Base-by-base conservation (phyloP, 1,140 invertebrate genomes). In the Drosophila persimilis region DNA sequence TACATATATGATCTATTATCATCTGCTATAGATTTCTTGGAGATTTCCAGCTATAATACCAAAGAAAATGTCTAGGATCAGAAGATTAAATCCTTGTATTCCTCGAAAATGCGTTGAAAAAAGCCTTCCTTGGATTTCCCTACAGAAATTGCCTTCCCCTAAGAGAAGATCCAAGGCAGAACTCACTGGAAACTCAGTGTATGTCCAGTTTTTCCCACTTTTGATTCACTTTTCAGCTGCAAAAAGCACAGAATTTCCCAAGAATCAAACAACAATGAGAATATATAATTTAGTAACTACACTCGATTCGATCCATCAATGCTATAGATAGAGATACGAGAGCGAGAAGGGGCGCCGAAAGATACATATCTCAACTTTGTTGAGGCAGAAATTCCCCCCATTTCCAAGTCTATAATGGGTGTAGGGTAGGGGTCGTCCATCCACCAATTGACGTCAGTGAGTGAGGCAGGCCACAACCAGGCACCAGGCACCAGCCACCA, bases 361-460 rank as follows among this genome's bases (percentile, higher is more conserved):
- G n/a, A 67, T 47, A 66, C 63, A 66, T 63, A 43, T 47, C 35
- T 39, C 3, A 39, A 39, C 11, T 39, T 39, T 13, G 11, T 13
- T 39, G 35, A 39, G 35, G 35, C 35, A 5, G 35, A 39, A 39
- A 11, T 50, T 54, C 60, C 52, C 59, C 29, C 20, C 31, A 13
- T 47, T 15, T 13, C 3, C 4, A 39, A 13, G 35, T 39, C 35
- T 39, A 39, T 39, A 39, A 13, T 39, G 35, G 11, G 24, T 26
- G 24, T 26, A 26, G 35, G 35, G 11, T 39, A 39, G 35, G 35
- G 35, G 35, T 39, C 35, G 35, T 5, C 35, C 35, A 39, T 39
- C 63, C 69, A 51, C 50, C 70, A 62, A 85, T 85, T 85, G 80
- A 85, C 80, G 80, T 84, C 80, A 73, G 57, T 79, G 72, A 74